Conservation (phyloP, 1,140 invertebrate genomes). For the Zaprionus davidi region DNA sequence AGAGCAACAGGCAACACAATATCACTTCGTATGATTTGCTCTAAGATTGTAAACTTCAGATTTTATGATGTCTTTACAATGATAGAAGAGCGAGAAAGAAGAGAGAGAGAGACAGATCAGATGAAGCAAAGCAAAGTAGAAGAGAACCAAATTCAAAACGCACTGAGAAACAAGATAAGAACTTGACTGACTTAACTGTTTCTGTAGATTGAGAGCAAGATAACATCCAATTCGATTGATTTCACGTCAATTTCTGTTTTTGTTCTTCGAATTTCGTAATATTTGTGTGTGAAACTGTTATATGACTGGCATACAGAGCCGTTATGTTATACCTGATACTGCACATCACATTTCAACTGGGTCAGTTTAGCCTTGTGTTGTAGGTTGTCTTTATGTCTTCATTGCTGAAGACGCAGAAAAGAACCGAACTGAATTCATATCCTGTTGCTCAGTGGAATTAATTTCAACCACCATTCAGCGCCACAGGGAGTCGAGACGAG, state of each 20-base stretch:
- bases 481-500: slow-evolving; percentile 60
- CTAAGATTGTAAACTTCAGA: too few relatives aligned
- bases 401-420: slow-evolving; percentile 40
- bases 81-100: too few relatives aligned
- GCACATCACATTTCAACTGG: slow-evolving; percentile 3
- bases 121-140: not conserved
- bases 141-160: too few relatives aligned
- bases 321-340: not conserved
- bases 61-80: too few relatives aligned
- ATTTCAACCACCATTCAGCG: slow-evolving; percentile 67
- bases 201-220: not conserved
- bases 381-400: slow-evolving; percentile 60
- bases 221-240: not conserved
- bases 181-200: not conserved
- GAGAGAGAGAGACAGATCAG: not conserved
- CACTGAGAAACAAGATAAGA: not conserved
- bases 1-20: too few relatives aligned
- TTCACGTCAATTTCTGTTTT: not conserved
- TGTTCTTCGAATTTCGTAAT: not conserved
- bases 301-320: not conserved
- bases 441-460: slow-evolving; percentile 74
- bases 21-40: too few relatives aligned
- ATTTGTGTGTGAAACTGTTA: not conserved
- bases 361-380: not conserved
- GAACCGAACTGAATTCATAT: slow-evolving; percentile 44